Evolutionary conservation across 2,113 vertebrate genomes (phyloP), one percentile per base, ranked within the genome.

Genomic region (Crypturellus undulatus): DNA sequence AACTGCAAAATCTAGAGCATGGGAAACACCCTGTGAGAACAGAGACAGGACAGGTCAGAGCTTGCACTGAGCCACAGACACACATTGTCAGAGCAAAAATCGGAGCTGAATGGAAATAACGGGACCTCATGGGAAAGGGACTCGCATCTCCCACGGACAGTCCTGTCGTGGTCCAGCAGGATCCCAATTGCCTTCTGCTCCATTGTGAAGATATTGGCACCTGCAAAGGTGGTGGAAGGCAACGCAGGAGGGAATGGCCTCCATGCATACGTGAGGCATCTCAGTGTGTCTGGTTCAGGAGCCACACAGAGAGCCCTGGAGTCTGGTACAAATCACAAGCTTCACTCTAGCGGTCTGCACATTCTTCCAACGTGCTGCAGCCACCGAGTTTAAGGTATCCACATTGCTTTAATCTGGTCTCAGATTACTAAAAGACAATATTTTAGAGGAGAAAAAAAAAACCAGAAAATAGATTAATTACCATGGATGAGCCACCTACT

Each of bases 401-500:
- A 6, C 3, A 2, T 34, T 0, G 0, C 15, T 84, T 76, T 76
- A 36, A 82, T 9, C 1, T 64, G 30, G 8, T 4, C 34, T 79
- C 30, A 47, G 26, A 19, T 64, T 30, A 71, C 10, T 42, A 5
- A 47, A 52, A 70, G 24, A 85, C 32, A 71, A 49, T 22, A n/a
- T 51, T 38, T 51, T n/a, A 28, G 34, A 52, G n/a, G 17, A n/a
- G 51, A 51, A 26, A 56, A 52, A 52, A 30, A 25, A 6, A 34
- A n/a, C n/a, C 25, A 56, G 6, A 22, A 32, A 42, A 1, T 73
- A 34, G 28, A 34, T 56, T 63, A 32, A 51, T 36, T 18, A 65
- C 18, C 0, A 0, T 26, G 62, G 6, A 49, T 3, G 14, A 92
- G 47, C 14, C 0, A 0, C 21, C 34, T 43, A 15, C 0, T 0